phyloP scores from a whole-genome alignment of 1,140 invertebrate genomes.

The Formica selysi region DNA sequence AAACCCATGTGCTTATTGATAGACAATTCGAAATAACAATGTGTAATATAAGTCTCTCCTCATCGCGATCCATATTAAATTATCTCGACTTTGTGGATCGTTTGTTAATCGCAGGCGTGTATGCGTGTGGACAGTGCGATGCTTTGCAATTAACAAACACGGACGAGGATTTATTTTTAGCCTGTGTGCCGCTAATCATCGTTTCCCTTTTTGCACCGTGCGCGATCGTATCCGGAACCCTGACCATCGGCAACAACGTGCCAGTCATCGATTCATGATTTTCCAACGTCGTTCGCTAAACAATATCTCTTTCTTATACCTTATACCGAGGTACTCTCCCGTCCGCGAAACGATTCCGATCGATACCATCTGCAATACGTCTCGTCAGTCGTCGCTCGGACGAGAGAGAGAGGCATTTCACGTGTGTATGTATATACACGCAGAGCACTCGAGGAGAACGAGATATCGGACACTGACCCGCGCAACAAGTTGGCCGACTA shows the following conservation, averaged over 20 bases:
- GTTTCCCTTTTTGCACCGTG: conserved; percentile 3
- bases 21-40: conserved; percentile 55
- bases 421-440: conserved; percentile 49
- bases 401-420: conserved; percentile 32
- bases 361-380: conserved; percentile 70
- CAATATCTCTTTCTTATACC: conserved; percentile 50
- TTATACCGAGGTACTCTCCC: conserved; percentile 59
- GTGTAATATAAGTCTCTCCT: background rate
- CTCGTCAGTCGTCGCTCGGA: conserved; percentile 26
- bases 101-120: conserved; percentile 44
- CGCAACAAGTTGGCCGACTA: conserved; percentile 63
- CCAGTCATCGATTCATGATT: conserved; percentile 66
- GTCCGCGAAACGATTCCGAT: conserved; percentile 57
- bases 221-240: conserved; percentile 46
- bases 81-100: conserved; percentile 46
- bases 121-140: conserved; percentile 9
- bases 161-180: conserved; percentile 26
- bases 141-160: conserved; percentile 45
- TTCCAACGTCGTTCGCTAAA: conserved; percentile 62
- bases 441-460: conserved; percentile 61
- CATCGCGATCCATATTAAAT: conserved; percentile 53
- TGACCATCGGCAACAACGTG: conserved; percentile 61
- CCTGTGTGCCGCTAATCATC: conserved; percentile 34
- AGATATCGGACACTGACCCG: conserved; percentile 76
- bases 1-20: conserved; percentile 43